A percentile compares a stretch with the other conserved stretches of the same genome.
These are phyloP conservation scores for Scolopax bukidnonensis DNA, from an alignment of 2,797 vertebrate species.

Conservation along the genomic window DNA sequence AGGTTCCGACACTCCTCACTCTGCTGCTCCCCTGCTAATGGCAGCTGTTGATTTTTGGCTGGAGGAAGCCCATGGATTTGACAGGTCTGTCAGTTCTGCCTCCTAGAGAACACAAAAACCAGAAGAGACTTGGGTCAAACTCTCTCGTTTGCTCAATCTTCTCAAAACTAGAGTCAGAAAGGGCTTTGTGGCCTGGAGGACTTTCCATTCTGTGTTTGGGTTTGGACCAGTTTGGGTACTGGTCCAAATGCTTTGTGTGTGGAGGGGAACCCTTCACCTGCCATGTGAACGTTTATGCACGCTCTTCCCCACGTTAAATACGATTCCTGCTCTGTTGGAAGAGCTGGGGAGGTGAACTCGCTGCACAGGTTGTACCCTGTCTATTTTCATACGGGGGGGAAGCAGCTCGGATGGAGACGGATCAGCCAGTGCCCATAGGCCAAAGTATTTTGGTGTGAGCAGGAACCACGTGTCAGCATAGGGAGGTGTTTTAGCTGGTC, in stretches of 20 bases:
- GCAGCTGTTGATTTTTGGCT: neutral
- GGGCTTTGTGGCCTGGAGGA: neutral
- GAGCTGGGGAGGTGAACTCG: neutral
- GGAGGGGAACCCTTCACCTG: neutral
- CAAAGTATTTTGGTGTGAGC: neutral
- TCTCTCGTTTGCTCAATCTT: neutral
- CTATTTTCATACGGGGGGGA: neutral
- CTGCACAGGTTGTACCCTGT: neutral
- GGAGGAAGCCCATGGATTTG: neutral
- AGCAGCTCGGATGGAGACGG: neutral
- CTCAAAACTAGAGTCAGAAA: neutral
- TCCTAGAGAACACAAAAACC: neutral
- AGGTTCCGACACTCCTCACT: neutral
- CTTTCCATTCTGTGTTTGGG: fast-evolving
- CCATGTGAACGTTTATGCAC: fast-evolving
- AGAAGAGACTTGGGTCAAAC: neutral
- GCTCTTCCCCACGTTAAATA: neutral
- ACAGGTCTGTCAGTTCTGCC: neutral
- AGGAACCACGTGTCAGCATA: fast-evolving
- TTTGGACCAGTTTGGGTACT: neutral
- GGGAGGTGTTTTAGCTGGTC: neutral
- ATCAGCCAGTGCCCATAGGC: neutral
- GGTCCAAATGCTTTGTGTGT: neutral
- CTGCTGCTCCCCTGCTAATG: fast-evolving
- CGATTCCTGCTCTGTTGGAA: neutral